Evolutionary conservation across 1,140 invertebrate species (phyloP).

Genomic region (Drosophila ogumai): DNA sequence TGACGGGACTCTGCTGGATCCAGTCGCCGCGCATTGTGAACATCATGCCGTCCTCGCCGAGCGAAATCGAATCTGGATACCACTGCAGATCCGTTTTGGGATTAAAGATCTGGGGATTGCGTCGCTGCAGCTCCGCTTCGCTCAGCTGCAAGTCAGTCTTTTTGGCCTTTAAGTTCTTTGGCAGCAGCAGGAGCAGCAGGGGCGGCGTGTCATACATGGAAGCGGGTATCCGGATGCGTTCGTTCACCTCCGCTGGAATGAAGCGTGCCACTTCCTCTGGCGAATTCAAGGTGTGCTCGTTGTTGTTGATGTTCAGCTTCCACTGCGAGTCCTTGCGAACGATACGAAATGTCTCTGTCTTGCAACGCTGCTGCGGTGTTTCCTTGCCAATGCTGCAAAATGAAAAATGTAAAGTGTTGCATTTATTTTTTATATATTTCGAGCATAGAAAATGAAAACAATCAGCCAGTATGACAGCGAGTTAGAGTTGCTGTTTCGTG

Average conservation of each 20-base stretch:
- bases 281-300: constrained; percentile 50
- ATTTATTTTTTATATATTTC: neutral
- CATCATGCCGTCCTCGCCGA: constrained; percentile 87
- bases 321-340: constrained; percentile 72
- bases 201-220: constrained; percentile 94
- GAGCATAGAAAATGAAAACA: neutral
- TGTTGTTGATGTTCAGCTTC: constrained; percentile 54
- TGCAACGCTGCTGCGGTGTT: constrained; percentile 82
- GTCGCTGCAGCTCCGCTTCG: constrained; percentile 66
- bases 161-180: constrained; percentile 81
- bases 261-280: constrained; percentile 67
- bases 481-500: neutral
- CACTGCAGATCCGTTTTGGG: constrained; percentile 88
- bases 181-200: constrained; percentile 88
- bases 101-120: constrained; percentile 78
- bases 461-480: neutral
- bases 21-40: constrained; percentile 89
- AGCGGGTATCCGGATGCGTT: constrained; percentile 88
- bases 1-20: constrained; percentile 87
- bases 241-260: constrained; percentile 59
- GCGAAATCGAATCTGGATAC: constrained; percentile 88
- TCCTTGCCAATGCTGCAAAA: constrained; percentile 33
- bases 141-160: constrained; percentile 79
- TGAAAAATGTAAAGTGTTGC: neutral
- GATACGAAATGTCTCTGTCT: constrained; percentile 90